Conservation (phyloP, 2,888 invertebrate species). For the Schizotus pectinicornis region DNA sequence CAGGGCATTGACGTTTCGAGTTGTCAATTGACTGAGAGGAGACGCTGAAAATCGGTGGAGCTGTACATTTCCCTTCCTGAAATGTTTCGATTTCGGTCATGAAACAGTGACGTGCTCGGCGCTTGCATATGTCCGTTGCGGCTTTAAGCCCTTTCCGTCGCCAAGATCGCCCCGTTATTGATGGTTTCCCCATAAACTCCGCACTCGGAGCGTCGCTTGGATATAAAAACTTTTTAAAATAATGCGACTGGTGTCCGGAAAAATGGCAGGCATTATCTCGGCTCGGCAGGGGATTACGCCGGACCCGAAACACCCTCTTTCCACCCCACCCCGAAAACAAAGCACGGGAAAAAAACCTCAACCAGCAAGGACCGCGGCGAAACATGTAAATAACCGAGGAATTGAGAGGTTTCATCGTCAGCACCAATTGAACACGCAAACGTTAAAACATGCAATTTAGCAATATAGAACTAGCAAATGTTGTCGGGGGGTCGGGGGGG, state of each 20-base stretch:
- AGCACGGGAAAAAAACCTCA: background rate
- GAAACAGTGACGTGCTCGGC: too few species aligned
- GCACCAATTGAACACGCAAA: constrained; percentile 3
- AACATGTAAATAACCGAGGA: constrained; percentile 3
- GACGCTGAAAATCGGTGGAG: too few species aligned
- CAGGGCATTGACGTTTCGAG: too few species aligned
- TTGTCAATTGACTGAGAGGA: too few species aligned
- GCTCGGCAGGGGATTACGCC: constrained; percentile 53
- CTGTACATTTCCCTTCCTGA: too few species aligned
- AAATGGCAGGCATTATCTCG: constrained; percentile 58
- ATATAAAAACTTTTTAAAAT: constrained; percentile 59
- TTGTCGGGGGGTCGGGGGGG: background rate
- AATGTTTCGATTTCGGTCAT: too few species aligned
- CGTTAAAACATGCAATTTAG: constrained; percentile 9
- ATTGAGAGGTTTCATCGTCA: too few species aligned
- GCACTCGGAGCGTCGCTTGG: constrained; percentile 43
- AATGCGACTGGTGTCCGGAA: constrained; percentile 57
- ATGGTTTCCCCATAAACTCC: constrained; percentile 50
- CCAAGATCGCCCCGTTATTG: constrained; percentile 43
- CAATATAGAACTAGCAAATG: too few species aligned
- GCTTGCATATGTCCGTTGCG: constrained; percentile 8
- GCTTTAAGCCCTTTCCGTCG: constrained; percentile 22
- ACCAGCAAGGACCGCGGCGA: background rate
- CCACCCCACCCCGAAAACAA: constrained; percentile 10
- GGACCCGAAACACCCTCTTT: constrained; percentile 3